Evolutionary conservation across 2,888 invertebrate genomes (phyloP), one percentile per base, ranked within the genome.

Genomic region (Diarsia rubi): DNA sequence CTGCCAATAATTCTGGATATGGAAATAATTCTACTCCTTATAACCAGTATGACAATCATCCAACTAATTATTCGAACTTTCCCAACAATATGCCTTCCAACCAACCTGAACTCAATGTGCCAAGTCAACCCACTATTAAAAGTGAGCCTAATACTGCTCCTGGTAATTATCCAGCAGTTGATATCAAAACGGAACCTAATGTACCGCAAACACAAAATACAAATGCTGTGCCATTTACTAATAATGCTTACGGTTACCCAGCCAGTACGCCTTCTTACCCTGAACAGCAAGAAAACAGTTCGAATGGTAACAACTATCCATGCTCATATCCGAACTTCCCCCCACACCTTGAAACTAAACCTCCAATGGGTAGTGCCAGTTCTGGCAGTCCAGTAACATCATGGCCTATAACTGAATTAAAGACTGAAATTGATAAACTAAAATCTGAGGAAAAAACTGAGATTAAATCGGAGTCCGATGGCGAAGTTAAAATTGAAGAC

Each of bases 401-500:
- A 1, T 96, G 96, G 95, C 96, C 96, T 63, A 91, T 96, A 78
- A 93, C 95, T 45, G 96, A 95, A 85, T 77, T 96, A 12, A 96
- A 96, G 88, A 94, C 95, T 73, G 96, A 96, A 90, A 85, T 95
- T 45, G 95, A 96, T 79, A 96, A 94, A 91, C 85, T 95, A 9
- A 96, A 96, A 91, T 90, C 92, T 42, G 96, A 96, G 90, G 96
- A 95, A 78, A 97, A 95, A 90, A 81, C 90, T 9, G 97, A 96
- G 86, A 92, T 94, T 3, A 97, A 97, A 88, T 96, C 96, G 3
- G 97, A 97, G 90, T 95, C 96, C 0, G 97, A 97, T 44, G 97
- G 97, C 5, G 96, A 97, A 92, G 92, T 96, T 3, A 95, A 97
- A 93, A 96, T 96, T 76, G 94, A 96, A 89, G 96, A 96, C 88